Evolutionary conservation across 1,140 invertebrate genomes (phyloP).

Genomic region (Drosophila parabipectinata): DNA sequence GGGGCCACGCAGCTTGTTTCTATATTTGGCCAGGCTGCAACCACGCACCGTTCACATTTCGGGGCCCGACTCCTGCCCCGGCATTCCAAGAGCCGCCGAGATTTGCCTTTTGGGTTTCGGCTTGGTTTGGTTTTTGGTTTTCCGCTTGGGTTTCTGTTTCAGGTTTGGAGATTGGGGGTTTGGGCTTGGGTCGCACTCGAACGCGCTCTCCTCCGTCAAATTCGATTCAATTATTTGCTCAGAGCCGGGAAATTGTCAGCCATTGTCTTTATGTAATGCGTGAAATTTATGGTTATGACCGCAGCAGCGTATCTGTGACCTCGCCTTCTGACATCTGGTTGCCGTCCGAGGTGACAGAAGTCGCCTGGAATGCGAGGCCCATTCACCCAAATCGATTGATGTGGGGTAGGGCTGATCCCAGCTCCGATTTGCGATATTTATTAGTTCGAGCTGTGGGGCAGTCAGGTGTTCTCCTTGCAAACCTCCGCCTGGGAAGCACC

Average conservation of each 20-base stretch:
- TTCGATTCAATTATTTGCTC: constrained; percentile 70
- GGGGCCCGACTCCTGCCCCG: constrained; percentile 21
- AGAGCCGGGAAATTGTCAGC: constrained; percentile 57
- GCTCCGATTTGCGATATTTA: constrained; percentile 38
- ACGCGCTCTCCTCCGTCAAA: constrained; percentile 56
- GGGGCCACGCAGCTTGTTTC: constrained; percentile 53
- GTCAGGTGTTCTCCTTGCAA: constrained; percentile 29
- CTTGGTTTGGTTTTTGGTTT: constrained; percentile 12
- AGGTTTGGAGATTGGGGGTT: constrained; percentile 3
- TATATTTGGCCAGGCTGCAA: constrained; percentile 53
- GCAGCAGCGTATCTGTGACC: constrained; percentile 43
- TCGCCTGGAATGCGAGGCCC: constrained; percentile 51
- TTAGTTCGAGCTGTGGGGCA: constrained; percentile 8
- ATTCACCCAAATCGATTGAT: constrained; percentile 51
- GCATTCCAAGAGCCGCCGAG: constrained; percentile 58
- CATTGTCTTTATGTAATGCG: constrained; percentile 68
- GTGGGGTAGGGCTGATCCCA: constrained; percentile 42
- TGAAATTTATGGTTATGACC: constrained; percentile 79
- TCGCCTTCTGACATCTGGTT: constrained; percentile 72
- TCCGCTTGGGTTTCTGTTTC: constrained; percentile 11
- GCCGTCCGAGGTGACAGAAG: constrained; percentile 54
- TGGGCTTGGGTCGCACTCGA: constrained; percentile 15
- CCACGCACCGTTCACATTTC: constrained; percentile 68
- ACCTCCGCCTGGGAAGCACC: background rate
- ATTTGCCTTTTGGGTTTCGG: constrained; percentile 61